These are phyloP conservation scores for Nematolebias whitei DNA, from an alignment of 2,113 vertebrate genomes.

Conservation along the genomic window DNA sequence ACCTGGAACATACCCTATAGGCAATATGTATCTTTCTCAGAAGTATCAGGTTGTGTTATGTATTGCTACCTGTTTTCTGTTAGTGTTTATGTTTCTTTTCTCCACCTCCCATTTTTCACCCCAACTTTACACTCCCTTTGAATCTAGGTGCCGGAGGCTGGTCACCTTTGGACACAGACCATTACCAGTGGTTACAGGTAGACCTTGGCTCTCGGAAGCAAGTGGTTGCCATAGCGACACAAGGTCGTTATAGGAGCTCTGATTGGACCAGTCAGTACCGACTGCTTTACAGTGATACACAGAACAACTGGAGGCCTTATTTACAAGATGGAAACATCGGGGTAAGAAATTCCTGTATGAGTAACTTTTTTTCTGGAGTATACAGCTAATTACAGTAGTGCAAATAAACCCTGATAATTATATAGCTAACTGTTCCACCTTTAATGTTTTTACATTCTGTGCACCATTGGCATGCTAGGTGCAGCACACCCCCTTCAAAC, in stretches of 20 bases:
- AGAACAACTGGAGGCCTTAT: slow-evolving; percentile 96
- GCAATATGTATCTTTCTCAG: no score
- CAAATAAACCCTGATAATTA: no score
- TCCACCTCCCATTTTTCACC: neutral
- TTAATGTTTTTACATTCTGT: no score
- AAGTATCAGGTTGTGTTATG: no score
- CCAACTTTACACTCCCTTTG: neutral
- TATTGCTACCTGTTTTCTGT: no score
- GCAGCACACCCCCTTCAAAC: no score
- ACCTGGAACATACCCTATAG: no score
- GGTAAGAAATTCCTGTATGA: slow-evolving; percentile 33
- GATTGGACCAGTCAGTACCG: slow-evolving; percentile 94
- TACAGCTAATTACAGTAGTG: no score
- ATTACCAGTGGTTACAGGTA: slow-evolving; percentile 93
- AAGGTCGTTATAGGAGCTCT: slow-evolving; percentile 92
- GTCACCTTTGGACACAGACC: slow-evolving; percentile 90
- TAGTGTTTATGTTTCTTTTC: neutral
- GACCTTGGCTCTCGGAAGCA: slow-evolving; percentile 91
- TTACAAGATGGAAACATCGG: slow-evolving; percentile 90
- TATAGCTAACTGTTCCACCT: no score
- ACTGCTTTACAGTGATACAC: slow-evolving; percentile 91
- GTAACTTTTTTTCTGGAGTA: no score
- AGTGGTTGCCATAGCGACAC: slow-evolving; percentile 89
- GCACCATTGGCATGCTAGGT: no score
- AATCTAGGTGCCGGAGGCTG: slow-evolving; percentile 90